Percentiles rank a stretch among this genome's conserved stretches.
Conservation (phyloP, 1,140 invertebrate genomes). For the Thaumatotibia leucotreta region DNA sequence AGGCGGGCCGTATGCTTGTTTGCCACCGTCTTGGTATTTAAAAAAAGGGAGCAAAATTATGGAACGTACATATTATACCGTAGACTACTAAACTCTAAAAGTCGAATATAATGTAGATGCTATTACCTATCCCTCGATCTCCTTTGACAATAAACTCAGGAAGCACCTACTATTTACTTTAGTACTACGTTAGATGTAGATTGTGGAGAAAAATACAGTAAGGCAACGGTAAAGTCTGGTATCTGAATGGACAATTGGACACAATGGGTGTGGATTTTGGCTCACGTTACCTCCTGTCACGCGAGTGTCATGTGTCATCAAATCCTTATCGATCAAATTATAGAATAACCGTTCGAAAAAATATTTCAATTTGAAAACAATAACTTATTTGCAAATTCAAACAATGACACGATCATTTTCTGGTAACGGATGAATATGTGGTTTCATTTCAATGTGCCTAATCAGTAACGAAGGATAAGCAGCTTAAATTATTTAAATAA, state of each 20-base stretch:
- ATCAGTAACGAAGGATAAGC: neutral
- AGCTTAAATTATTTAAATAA: neutral
- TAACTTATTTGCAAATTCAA: neutral
- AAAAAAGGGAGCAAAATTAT: no score
- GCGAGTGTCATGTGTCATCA: neutral
- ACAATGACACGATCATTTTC: neutral
- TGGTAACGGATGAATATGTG: neutral
- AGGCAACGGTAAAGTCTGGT: neutral
- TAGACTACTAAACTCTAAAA: no score
- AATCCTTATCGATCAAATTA: conserved; percentile 12
- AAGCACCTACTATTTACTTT: no score
- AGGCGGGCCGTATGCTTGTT: no score
- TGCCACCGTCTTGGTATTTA: no score
- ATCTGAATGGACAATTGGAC: neutral
- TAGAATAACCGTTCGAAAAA: conserved; percentile 2
- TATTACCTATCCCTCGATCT: no score
- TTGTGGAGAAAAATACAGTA: neutral
- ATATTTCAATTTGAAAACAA: neutral
- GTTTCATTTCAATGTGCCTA: neutral
- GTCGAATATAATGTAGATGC: no score
- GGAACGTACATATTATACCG: no score
- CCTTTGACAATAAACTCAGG: no score
- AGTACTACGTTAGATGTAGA: no score
- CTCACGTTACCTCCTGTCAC: neutral
- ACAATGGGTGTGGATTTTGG: conserved; percentile 11